phyloP scores from a whole-genome alignment of 2,888 invertebrate species.

The Andrena trimmerana region DNA sequence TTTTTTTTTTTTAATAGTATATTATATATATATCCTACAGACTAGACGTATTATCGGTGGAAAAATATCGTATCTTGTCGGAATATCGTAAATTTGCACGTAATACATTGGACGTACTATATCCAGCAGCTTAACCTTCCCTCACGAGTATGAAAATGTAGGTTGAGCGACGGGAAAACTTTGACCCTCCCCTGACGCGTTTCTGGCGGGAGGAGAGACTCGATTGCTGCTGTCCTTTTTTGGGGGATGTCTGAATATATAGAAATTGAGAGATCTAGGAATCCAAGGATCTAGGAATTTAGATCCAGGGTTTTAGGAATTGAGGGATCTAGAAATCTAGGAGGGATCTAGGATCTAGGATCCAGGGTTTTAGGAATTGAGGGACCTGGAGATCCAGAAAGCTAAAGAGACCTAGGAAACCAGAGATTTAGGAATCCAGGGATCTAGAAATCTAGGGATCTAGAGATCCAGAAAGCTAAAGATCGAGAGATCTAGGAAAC shows the following conservation, averaged over 20 bases:
- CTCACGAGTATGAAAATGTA: slow-evolving; percentile 48
- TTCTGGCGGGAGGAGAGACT: slow-evolving; percentile 12
- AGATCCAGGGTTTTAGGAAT: neutral
- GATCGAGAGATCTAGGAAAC: neutral
- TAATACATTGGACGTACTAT: slow-evolving; percentile 73
- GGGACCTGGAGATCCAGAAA: neutral
- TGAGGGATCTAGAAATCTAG: too few species aligned
- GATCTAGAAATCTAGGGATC: too few species aligned
- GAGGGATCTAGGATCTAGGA: neutral
- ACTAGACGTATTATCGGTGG: slow-evolving; percentile 80
- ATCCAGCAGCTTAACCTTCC: slow-evolving; percentile 62
- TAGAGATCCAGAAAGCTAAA: neutral
- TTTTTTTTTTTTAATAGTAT: slow-evolving; percentile 16
- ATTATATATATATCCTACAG: slow-evolving; percentile 61
- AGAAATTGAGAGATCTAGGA: neutral
- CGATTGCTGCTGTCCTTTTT: neutral
- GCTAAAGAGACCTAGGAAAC: neutral
- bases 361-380: neutral
- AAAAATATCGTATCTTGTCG: slow-evolving; percentile 83
- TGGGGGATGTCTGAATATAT: neutral
- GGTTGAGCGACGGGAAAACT: slow-evolving; percentile 57
- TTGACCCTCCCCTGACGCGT: neutral
- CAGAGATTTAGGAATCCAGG: neutral
- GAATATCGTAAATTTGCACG: slow-evolving; percentile 80
- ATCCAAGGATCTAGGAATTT: neutral